Evolutionary conservation across 2,888 invertebrate genomes (phyloP).

Genomic region (Torymus aiolomorphi): DNA sequence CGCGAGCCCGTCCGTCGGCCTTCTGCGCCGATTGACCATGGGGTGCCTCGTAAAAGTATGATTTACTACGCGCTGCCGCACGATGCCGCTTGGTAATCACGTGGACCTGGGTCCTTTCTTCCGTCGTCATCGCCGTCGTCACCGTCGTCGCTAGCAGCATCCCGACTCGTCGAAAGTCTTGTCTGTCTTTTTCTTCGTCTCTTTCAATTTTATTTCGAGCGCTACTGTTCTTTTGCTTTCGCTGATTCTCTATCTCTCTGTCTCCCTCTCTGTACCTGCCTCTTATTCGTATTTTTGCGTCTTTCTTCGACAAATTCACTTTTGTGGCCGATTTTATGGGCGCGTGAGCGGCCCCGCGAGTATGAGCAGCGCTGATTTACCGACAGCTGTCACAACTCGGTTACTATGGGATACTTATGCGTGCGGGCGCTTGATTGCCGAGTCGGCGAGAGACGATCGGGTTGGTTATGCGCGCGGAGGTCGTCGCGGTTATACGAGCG

Average conservation of each 20-base stretch:
- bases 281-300: too few species aligned
- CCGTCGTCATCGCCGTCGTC: slow-evolving; percentile 19
- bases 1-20: slow-evolving; percentile 30
- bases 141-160: slow-evolving; percentile 1
- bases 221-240: neutral
- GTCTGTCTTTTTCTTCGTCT: slow-evolving; percentile 19
- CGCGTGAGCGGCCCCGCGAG: neutral
- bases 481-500: slow-evolving; percentile 12
- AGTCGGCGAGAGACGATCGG: slow-evolving; percentile 4
- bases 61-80: slow-evolving; percentile 65
- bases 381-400: neutral
- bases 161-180: slow-evolving; percentile 8
- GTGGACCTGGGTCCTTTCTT: slow-evolving; percentile 57
- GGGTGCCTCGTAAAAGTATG: slow-evolving; percentile 71
- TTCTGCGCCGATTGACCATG: slow-evolving; percentile 62
- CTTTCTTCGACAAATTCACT: neutral
- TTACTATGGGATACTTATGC: neutral
- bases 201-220: slow-evolving; percentile 16
- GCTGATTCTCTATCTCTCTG: slow-evolving; percentile 20
- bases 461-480: neutral
- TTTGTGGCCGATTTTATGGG: slow-evolving; percentile 29
- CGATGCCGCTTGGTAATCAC: slow-evolving; percentile 58
- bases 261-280: neutral
- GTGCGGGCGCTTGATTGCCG: slow-evolving; percentile 23
- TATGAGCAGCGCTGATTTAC: slow-evolving; percentile 14